Evolutionary conservation across 53 echinoderm and acorn worm species (phyloP).

Genomic region (Paelopatides confundens): DNA sequence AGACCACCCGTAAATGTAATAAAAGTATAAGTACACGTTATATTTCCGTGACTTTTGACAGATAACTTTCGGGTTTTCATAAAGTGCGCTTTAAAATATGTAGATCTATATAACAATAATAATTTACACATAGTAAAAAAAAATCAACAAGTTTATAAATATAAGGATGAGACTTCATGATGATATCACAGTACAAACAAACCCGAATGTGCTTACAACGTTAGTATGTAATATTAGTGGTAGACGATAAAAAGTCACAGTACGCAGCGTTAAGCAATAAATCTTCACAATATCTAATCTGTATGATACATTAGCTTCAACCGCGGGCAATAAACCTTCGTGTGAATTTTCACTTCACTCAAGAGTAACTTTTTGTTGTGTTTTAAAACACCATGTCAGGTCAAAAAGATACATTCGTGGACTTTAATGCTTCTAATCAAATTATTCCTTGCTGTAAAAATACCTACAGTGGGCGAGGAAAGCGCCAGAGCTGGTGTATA

Average conservation of each 20-base stretch:
- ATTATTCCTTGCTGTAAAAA: background rate
- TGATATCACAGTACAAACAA: no score
- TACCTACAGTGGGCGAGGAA: background rate
- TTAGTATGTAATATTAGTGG: background rate
- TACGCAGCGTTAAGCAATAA: background rate
- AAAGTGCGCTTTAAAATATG: background rate
- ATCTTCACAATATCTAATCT: conserved; percentile 3
- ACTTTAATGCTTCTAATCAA: background rate
- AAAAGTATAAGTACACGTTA: no score
- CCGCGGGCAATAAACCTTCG: background rate
- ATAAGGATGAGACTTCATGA: no score
- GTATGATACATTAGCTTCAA: background rate
- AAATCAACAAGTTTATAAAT: background rate
- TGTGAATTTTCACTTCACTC: background rate
- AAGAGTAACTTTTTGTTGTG: background rate
- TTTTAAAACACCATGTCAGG: background rate
- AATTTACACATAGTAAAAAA: background rate
- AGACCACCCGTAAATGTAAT: no score
- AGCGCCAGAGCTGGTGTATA: background rate
- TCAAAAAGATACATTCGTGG: background rate
- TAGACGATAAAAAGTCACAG: background rate
- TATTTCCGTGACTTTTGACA: no score
- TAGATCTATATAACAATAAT: background rate
- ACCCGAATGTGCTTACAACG: background rate
- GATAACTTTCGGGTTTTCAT: no score